Evolutionary conservation across 2,888 invertebrate species (phyloP), one percentile per base, ranked within the genome.

Genomic region (Pilophorus perplexus): DNA sequence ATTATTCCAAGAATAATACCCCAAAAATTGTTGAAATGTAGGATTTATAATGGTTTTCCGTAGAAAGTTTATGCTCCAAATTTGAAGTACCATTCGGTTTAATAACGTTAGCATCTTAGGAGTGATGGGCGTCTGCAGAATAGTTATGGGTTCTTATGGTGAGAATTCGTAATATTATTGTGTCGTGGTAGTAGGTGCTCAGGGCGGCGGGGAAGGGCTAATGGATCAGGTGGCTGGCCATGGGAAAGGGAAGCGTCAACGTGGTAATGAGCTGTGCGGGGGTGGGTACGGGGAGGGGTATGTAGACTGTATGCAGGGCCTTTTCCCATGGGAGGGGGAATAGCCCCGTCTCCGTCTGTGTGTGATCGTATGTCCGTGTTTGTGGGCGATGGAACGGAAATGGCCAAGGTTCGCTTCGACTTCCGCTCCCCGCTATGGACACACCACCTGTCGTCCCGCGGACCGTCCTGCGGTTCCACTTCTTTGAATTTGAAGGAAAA

Each of bases 321-420:
- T 46, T 62, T 62, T 62, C 62, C 62, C 62, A 62, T 62, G 59
- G 40, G 42, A 14, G 42, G 44, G 8, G 22, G 62, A 28, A 44
- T 40, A 14, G 20, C 14, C 44, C 59, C 27, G 10, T 33, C 20
- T 16, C 14, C 33, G 37, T 37, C 10, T 18, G 66, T 10, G 18
- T 42, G 64, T 37, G 50, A 23, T 25, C 28, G 65, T 55, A 48
- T 28, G 42, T 28, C 22, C 3, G 66, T 66, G 66, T 46, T n/a
- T n/a, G n/a, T 37, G 66, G 42, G 44, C 38, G 57, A 44, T 44
- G 27, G 66, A 48, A 60, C 68, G 68, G 68, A 68, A 68, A 64
- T 67, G 67, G 68, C 67, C 67, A 67, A 67, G 67, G 67, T 64
- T 67, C 67, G 64, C 60, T 57, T 40, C 62, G 59, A 66, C 66